Percentiles rank a stretch among this genome's conserved stretches.
Evolutionary conservation across 2,888 invertebrate species (phyloP).

Genomic region (Andrena flavipes): DNA sequence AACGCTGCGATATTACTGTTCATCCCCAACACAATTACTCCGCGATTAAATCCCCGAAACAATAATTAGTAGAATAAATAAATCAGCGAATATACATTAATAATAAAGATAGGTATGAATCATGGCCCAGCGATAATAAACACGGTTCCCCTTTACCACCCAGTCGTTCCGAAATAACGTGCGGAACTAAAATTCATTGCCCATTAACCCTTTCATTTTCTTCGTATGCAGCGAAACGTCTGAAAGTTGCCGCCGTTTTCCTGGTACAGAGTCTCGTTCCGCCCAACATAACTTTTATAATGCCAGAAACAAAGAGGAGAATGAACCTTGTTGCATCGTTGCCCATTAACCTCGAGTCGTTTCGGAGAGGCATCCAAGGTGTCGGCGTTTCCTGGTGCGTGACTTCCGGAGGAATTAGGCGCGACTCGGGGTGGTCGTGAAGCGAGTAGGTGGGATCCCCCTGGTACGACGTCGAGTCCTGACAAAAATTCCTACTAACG

Average conservation of each 20-base stretch:
- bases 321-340: too few species aligned
- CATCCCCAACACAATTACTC: background rate
- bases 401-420: slow-evolving; percentile 18
- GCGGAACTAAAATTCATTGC: background rate
- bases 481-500: slow-evolving; percentile 44
- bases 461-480: slow-evolving; percentile 36
- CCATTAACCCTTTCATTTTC: background rate
- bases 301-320: too few species aligned
- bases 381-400: background rate
- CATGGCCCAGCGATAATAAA: background rate
- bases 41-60: background rate
- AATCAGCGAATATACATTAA: background rate
- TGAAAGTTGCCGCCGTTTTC: background rate
- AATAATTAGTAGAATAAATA: slow-evolving; percentile 9
- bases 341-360: background rate
- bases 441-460: slow-evolving; percentile 23
- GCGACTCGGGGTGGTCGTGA: background rate
- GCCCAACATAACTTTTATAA: too few species aligned
- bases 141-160: background rate
- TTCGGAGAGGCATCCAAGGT: background rate
- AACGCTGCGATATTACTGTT: too few species aligned
- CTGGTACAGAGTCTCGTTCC: background rate
- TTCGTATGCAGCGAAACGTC: slow-evolving; percentile 30
- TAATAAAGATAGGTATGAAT: background rate
- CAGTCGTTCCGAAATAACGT: background rate